Percentiles rank a stretch among this genome's conserved stretches.
phyloP scores from a whole-genome alignment of 2,888 invertebrate species.

The Acleris cristana region DNA sequence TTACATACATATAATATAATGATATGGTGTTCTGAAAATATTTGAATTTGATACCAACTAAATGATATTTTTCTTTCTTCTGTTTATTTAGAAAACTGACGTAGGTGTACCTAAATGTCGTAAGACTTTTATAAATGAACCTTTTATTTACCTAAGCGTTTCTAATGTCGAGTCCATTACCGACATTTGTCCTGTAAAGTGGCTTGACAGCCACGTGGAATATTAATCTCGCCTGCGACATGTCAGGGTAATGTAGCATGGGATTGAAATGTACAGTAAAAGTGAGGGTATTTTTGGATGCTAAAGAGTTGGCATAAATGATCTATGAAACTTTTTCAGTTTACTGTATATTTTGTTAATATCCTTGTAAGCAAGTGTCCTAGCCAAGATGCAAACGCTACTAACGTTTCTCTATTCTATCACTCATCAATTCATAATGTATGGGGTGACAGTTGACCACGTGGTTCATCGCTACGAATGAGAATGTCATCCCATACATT shows the following conservation, averaged over 20 bases:
- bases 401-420: no score
- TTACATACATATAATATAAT: no score
- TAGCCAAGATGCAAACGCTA: no score
- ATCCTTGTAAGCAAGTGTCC: no score
- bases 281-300: constrained; percentile 23
- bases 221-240: constrained; percentile 26
- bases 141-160: constrained; percentile 32
- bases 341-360: no score
- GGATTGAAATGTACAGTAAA: constrained; percentile 27
- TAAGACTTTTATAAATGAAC: constrained; percentile 28
- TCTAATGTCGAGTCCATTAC: constrained; percentile 29
- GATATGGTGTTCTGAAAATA: background rate
- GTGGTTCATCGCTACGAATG: no score
- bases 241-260: constrained; percentile 32
- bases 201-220: constrained; percentile 27
- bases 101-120: background rate
- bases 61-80: background rate
- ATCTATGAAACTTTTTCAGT: background rate
- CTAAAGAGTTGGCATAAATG: constrained; percentile 8
- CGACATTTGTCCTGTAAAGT: constrained; percentile 31
- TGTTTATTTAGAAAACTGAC: background rate
- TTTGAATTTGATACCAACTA: background rate
- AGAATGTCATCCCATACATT: no score
- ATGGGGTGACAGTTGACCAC: no score
- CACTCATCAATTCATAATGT: no score